Conservation (phyloP, 2,113 vertebrate species). For the Coreoperca whiteheadi region DNA sequence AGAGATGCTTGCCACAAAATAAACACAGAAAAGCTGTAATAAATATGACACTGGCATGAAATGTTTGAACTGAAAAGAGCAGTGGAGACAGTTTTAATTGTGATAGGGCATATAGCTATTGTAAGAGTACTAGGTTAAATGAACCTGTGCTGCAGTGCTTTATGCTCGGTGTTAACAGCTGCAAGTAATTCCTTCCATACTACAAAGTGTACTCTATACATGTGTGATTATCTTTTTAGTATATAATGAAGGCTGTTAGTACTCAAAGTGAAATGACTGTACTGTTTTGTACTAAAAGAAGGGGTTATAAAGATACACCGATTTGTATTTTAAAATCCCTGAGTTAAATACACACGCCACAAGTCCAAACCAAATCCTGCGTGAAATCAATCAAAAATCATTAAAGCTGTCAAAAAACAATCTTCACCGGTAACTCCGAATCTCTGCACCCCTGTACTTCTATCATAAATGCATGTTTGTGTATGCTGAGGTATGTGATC, state of each 20-base stretch:
- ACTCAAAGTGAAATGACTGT: background rate
- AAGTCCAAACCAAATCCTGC: background rate
- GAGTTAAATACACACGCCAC: background rate
- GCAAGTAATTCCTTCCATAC: background rate
- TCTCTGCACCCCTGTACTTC: background rate
- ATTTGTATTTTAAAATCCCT: background rate
- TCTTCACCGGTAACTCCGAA: background rate
- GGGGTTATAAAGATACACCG: background rate
- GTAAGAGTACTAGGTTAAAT: background rate
- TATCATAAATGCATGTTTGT: background rate
- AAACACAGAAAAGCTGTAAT: conserved; percentile 7
- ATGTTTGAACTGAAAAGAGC: background rate
- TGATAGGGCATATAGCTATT: background rate
- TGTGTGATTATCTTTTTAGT: background rate
- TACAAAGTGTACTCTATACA: background rate
- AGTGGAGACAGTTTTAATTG: background rate
- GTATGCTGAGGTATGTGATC: no score
- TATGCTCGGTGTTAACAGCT: background rate
- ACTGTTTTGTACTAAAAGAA: background rate
- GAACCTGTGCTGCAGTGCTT: background rate
- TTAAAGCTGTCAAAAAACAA: background rate
- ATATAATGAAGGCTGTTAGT: background rate
- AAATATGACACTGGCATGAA: background rate
- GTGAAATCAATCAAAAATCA: background rate
- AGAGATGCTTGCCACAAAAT: background rate